Base-by-base conservation (phyloP, 2,113 vertebrate genomes). In the Seriola aureovittata region DNA sequence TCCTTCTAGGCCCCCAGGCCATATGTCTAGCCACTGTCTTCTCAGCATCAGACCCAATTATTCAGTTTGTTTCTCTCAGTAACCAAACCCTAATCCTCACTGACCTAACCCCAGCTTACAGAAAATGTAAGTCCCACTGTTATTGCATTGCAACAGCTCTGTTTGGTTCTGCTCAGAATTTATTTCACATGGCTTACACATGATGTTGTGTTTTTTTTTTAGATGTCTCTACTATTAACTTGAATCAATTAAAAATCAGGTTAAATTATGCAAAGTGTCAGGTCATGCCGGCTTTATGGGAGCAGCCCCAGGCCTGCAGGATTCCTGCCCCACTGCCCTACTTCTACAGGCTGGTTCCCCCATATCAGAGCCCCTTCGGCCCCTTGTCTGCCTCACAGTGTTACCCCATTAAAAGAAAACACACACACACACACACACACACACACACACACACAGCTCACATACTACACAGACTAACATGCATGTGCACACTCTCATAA, bases 251-350 rank as follows among this genome's bases (percentile, higher is more conserved):
- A 78, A 85, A 86, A 86, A 70, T 11, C 58, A 71, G 63, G 44
- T 75, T 78, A 55, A 65, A 73, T 69, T n/a, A 44, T 81, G 34
- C 12, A 59, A 58, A 62, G 36, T 67, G 70, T 79, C 60, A 71
- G 58, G 57, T 90, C 73, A 73, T 59, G 29, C 19, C 36, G 14
- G 40, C 36, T 75, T 84, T 40, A 67, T 36, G 62, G 57, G 50
- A 46, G 71, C 55, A 29, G 66, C 70, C 64, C 60, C 25, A 34
- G 68, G 75, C 70, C 25, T 32, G 38, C 32, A 70, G 81, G 40
- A 78, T n/a, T 66, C 38, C 65, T 81, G 85, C 23, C 81, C 88
- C 71, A 92, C 85, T 93, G 84, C 70, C 93, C 91, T 90, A 90
- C 72, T 86, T 93, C 80, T 60, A 44, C 79, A 40, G 38, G 17